Base-by-base conservation (phyloP, 1,140 invertebrate genomes). In the Orius insidiosus region DNA sequence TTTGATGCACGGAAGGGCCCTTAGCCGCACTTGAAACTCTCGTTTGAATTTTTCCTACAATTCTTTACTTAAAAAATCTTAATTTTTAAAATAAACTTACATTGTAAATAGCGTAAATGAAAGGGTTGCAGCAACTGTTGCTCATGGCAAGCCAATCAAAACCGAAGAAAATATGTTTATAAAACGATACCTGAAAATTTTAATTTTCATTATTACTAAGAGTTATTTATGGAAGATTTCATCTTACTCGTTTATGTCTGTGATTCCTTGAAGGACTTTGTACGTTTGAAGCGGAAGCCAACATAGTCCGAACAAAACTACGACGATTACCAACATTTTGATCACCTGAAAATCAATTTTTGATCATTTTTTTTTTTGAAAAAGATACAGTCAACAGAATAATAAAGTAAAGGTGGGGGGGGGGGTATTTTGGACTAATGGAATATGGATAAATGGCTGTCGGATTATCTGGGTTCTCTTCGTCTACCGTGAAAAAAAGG, bases 281-380 rank as follows among this genome's bases (percentile, higher is more conserved):
- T 81, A 88, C 13, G 69, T 72, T 56, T 86, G 83, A 39, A 85
- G 65, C 1, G 83, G 83, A 15, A 85, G 63, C 83, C 83, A 87
- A 57, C 80, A 85, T 3, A 85, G 55, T 0, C 76, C 78, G 54
- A 86, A 87, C 3, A 85, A 64, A 6, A 76, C 68, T 10, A 86
- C 82, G 1, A 87, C 80, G 31, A 84, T 74, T 8, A 83, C 75
- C 45, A 86, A 61, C 81, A 86, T 85, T 67, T 85, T 85, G 53
- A 87, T 85, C 9, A 85, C 81, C 80, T 85, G 66, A 4, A 61
- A 62, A 60, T 52, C 50, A 57, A 37, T 33, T 33, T 33, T 33
- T 33, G n/a, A 7, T 33, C n/a, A 7, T 33, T n/a, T 7, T 33
- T 33, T n/a, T 6, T 33, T 33, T n/a, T n/a, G n/a, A n/a, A n/a